These are phyloP conservation scores for Stichodactyla helianthus DNA, from an alignment of 64 coral and sea anemone species.

Conservation along the genomic window DNA sequence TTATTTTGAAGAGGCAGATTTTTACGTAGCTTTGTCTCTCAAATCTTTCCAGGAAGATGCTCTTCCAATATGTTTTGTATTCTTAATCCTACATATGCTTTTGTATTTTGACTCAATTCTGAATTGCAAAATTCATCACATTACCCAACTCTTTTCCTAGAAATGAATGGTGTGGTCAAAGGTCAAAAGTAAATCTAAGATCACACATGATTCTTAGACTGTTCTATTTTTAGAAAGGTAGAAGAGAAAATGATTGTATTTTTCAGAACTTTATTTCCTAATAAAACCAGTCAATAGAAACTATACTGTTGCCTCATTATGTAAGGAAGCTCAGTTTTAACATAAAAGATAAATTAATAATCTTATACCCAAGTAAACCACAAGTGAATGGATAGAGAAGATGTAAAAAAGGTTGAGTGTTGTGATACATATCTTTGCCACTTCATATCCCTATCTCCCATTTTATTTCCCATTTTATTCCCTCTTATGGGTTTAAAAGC, in stretches of 20 bases:
- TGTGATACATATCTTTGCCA: no score
- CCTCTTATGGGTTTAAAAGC: no score
- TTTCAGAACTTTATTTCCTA: slow-evolving; percentile 1
- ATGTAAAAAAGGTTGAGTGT: no score
- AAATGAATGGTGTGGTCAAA: background rate
- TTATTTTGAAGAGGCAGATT: background rate
- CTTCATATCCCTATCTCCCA: no score
- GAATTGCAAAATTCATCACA: background rate
- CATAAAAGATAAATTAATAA: no score
- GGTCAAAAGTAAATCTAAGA: background rate
- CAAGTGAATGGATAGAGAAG: no score
- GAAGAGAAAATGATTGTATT: background rate
- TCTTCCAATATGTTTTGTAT: no score
- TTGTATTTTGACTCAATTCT: background rate
- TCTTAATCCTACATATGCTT: no score
- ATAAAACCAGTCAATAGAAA: background rate
- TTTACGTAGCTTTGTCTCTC: no score
- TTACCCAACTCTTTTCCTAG: background rate
- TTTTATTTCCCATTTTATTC: no score
- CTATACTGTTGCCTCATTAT: background rate
- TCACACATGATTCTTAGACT: background rate
- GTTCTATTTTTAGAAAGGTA: background rate
- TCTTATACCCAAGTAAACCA: no score
- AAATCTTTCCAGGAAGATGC: no score
- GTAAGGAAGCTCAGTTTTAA: background rate